These are phyloP conservation scores for Eptesicus fuscus DNA, from an alignment of 2,113 vertebrate species.

Conservation along the genomic window DNA sequence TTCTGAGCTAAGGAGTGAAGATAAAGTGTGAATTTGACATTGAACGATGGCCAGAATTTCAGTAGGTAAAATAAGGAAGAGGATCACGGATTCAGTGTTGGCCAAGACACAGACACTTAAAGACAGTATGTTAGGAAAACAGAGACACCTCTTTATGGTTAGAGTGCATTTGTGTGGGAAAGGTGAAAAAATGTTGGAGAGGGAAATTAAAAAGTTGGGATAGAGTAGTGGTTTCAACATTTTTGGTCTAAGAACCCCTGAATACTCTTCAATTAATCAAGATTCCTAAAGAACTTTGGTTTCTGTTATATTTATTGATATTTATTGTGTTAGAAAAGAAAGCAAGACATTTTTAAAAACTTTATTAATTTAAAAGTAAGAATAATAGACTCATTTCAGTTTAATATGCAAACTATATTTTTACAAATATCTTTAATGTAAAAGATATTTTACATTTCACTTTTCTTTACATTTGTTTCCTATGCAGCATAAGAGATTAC, in stretches of 20 bases:
- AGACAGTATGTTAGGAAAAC: background rate
- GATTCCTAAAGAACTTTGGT: background rate
- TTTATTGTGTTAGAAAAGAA: background rate
- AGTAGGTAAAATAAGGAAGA: background rate
- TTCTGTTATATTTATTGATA: background rate
- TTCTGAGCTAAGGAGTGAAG: background rate
- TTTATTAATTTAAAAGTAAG: background rate
- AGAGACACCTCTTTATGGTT: background rate
- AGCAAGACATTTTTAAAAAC: background rate
- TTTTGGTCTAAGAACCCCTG: background rate
- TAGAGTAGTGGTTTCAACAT: background rate
- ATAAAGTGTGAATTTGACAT: background rate
- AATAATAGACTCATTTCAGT: background rate
- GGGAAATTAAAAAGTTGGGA: background rate
- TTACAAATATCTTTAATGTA: background rate
- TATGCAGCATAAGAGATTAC: background rate
- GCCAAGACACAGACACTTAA: background rate
- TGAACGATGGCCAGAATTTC: background rate
- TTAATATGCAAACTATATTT: background rate
- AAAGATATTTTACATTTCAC: too few relatives aligned
- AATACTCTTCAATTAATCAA: background rate
- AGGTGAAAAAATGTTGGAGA: background rate
- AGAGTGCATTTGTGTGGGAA: background rate
- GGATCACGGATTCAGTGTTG: background rate
- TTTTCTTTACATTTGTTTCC: background rate